A percentile compares a stretch with the other conserved stretches of the same genome.
Evolutionary conservation across 2,888 invertebrate genomes (phyloP).

Genomic region (Sicus ferrugineus): DNA sequence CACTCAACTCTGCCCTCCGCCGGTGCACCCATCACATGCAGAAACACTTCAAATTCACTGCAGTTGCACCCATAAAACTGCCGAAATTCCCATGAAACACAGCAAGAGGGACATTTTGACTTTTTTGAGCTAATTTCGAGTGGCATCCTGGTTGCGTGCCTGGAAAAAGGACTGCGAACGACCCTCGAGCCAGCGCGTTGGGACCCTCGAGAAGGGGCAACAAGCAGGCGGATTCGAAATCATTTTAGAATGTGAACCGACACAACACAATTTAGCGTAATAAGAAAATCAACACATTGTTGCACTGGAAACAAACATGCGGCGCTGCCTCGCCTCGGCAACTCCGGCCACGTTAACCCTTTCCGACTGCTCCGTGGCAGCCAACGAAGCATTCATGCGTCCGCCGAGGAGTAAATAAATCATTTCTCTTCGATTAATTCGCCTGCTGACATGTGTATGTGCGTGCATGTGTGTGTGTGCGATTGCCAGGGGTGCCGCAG

Average conservation of each 20-base stretch:
- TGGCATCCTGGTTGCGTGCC: not conserved
- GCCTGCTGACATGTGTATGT: slow-evolving; percentile 63
- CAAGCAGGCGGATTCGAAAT: not conserved
- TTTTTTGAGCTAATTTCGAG: slow-evolving; percentile 19
- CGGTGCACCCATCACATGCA: slow-evolving; percentile 26
- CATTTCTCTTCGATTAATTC: slow-evolving; percentile 66
- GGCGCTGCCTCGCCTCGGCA: not conserved
- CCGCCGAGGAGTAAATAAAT: slow-evolving; percentile 61
- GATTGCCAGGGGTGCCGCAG: not conserved
- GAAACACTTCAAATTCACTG: not conserved
- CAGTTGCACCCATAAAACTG: slow-evolving; percentile 19
- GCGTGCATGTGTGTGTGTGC: slow-evolving; percentile 45
- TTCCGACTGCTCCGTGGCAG: not conserved
- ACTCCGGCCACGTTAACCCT: slow-evolving; percentile 16
- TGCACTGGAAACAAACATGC: slow-evolving; percentile 4
- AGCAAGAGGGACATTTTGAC: slow-evolving; percentile 12
- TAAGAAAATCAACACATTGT: slow-evolving; percentile 33
- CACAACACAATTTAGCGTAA: slow-evolving; percentile 32
- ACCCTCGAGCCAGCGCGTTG: not conserved
- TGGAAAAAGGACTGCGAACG: not conserved
- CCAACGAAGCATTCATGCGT: slow-evolving; percentile 51
- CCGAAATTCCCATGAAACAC: slow-evolving; percentile 23
- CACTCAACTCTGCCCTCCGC: not conserved
- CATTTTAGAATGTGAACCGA: slow-evolving; percentile 9
- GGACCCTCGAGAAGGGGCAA: not conserved